These are phyloP conservation scores for Cheilosia urbana DNA, from an alignment of 2,888 invertebrate genomes.

Conservation along the genomic window DNA sequence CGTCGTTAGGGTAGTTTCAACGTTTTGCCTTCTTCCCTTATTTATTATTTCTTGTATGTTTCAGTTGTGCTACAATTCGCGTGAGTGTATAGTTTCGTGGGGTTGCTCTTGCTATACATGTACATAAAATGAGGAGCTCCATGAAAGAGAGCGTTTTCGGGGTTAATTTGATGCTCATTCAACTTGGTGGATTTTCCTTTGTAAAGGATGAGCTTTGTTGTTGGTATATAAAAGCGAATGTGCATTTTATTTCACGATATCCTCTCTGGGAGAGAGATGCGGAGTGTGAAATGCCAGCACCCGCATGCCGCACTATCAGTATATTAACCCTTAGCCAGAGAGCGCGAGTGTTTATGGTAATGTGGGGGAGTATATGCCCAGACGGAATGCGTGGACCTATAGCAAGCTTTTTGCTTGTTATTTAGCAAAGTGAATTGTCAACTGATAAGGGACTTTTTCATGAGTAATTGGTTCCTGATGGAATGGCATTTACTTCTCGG, in stretches of 20 bases:
- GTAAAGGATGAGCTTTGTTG: constrained; percentile 55
- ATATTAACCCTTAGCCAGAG: constrained; percentile 1
- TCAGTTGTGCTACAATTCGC: constrained; percentile 33
- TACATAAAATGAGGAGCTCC: constrained; percentile 9
- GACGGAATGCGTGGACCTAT: neutral
- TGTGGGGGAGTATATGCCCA: neutral
- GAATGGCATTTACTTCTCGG: constrained; percentile 30
- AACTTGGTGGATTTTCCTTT: constrained; percentile 34
- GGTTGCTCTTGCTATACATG: neutral
- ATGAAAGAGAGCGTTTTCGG: constrained; percentile 59
- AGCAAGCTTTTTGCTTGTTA: constrained; percentile 40
- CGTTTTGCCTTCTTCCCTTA: constrained; percentile 46
- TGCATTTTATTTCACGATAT: constrained; percentile 48
- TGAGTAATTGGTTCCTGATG: constrained; percentile 53
- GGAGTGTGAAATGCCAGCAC: neutral
- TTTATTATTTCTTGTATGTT: constrained; percentile 53
- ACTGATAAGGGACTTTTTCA: constrained; percentile 46
- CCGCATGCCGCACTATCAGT: too few relatives aligned
- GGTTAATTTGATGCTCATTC: constrained; percentile 70
- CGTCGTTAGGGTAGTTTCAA: constrained; percentile 67
- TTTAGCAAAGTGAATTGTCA: constrained; percentile 33
- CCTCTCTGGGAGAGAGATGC: constrained; percentile 18
- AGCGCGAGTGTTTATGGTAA: neutral
- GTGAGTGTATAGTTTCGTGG: neutral
- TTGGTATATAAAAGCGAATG: constrained; percentile 66